phyloP scores from a whole-genome alignment of 2,797 vertebrate genomes.

The Karalla daura region DNA sequence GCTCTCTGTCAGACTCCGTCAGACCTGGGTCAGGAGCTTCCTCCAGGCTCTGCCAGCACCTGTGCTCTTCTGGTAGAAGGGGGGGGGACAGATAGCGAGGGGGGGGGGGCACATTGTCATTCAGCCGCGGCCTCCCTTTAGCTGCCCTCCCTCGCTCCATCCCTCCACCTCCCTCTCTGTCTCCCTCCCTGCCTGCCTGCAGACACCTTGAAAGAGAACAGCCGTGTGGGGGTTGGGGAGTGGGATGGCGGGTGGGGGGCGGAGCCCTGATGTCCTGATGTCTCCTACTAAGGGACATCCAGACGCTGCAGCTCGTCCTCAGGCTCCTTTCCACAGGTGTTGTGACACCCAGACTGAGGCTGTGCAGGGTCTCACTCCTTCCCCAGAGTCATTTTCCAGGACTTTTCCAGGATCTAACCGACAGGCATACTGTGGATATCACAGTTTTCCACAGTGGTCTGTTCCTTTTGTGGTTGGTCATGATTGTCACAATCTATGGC shows the following conservation, averaged over 20 bases:
- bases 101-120: slow-evolving; percentile 67
- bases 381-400: too few relatives aligned
- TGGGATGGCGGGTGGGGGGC: too few relatives aligned
- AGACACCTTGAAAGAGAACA: slow-evolving; percentile 58
- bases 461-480: too few relatives aligned
- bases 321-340: slow-evolving; percentile 32
- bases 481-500: too few relatives aligned
- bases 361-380: too few relatives aligned
- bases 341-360: slow-evolving; percentile 16
- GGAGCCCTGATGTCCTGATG: too few relatives aligned
- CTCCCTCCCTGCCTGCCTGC: too few relatives aligned
- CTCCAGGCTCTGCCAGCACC: slow-evolving; percentile 26
- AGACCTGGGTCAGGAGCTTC: slow-evolving; percentile 18
- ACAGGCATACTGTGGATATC: too few relatives aligned
- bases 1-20: slow-evolving; percentile 49
- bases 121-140: slow-evolving; percentile 66
- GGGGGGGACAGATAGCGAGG: neutral
- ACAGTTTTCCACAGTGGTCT: too few relatives aligned
- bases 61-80: slow-evolving; percentile 23
- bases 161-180: too few relatives aligned
- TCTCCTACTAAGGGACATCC: neutral
- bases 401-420: too few relatives aligned
- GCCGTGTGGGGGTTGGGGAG: too few relatives aligned
- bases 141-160: slow-evolving; percentile 58
- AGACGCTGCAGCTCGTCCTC: neutral